These are phyloP conservation scores for Stenoptilia bipunctidactyla DNA, from an alignment of 2,888 invertebrate genomes.

Conservation along the genomic window DNA sequence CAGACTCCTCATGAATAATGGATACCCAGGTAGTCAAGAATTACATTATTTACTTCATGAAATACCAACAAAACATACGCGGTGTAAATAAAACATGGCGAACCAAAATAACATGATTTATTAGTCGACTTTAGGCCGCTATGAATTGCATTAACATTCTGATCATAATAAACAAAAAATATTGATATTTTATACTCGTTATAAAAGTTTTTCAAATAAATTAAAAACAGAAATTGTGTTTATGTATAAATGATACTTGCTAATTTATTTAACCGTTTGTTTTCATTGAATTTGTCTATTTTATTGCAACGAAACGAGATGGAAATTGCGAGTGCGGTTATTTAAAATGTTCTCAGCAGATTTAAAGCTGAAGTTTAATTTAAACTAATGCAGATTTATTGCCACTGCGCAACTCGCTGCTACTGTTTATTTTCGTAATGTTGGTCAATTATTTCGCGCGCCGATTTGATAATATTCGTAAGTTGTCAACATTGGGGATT, in stretches of 20 bases:
- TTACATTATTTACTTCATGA: not conserved
- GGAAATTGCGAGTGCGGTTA: no score
- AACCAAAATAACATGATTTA: not conserved
- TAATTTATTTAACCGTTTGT: no score
- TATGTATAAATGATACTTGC: no score
- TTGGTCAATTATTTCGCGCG: conserved; percentile 23
- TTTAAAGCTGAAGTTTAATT: conserved; percentile 29
- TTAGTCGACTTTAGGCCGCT: no score
- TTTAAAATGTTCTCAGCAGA: conserved; percentile 11
- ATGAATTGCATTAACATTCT: conserved; percentile 11
- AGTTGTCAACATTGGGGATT: conserved; percentile 32
- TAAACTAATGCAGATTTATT: conserved; percentile 28
- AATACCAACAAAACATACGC: not conserved
- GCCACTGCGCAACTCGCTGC: not conserved
- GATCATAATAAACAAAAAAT: no score
- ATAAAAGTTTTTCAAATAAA: no score
- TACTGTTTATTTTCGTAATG: conserved; percentile 22
- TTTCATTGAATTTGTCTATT: conserved; percentile 36
- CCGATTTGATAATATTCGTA: conserved; percentile 32
- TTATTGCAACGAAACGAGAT: conserved; percentile 17
- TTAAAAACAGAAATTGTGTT: no score
- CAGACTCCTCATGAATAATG: not conserved
- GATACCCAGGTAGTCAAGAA: not conserved
- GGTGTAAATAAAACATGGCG: not conserved
- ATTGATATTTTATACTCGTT: no score